These are phyloP conservation scores for Zygaena filipendulae DNA, from an alignment of 2,888 invertebrate genomes.

Conservation along the genomic window DNA sequence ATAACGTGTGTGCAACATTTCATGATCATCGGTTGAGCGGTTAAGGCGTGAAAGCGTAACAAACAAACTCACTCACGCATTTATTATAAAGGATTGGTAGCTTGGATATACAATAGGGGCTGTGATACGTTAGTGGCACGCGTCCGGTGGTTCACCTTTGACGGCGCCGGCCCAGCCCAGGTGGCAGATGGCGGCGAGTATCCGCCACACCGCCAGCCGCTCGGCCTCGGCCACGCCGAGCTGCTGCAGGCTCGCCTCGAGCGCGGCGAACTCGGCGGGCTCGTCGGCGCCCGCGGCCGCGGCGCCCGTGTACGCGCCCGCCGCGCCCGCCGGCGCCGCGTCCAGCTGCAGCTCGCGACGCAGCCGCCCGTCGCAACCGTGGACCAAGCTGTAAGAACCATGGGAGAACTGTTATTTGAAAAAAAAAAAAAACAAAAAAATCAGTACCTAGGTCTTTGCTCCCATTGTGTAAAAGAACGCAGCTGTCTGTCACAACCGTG, in stretches of 20 bases:
- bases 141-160: too few species aligned
- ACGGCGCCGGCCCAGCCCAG: conserved; percentile 87
- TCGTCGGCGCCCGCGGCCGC: conserved; percentile 84
- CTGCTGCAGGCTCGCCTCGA: conserved; percentile 80
- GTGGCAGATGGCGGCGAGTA: conserved; percentile 94
- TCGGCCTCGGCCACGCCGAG: conserved; percentile 83
- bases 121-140: too few species aligned
- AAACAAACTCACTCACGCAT: too few species aligned
- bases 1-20: too few species aligned
- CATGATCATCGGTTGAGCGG: too few species aligned
- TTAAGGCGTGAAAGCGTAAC: too few species aligned
- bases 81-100: too few species aligned
- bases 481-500: too few species aligned
- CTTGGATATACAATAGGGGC: too few species aligned
- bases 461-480: too few species aligned
- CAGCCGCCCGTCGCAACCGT: conserved; percentile 84
- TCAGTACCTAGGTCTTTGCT: background rate
- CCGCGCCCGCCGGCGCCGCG: conserved; percentile 54
- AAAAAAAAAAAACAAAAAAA: conserved; percentile 1
- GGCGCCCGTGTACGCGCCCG: conserved; percentile 82
- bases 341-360: conserved; percentile 88
- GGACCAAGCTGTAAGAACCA: conserved; percentile 79
- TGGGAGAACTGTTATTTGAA: too few species aligned
- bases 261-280: conserved; percentile 82
- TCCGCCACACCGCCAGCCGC: conserved; percentile 84